phyloP scores from a whole-genome alignment of 2,113 vertebrate genomes.

The Heterochromis multidens region DNA sequence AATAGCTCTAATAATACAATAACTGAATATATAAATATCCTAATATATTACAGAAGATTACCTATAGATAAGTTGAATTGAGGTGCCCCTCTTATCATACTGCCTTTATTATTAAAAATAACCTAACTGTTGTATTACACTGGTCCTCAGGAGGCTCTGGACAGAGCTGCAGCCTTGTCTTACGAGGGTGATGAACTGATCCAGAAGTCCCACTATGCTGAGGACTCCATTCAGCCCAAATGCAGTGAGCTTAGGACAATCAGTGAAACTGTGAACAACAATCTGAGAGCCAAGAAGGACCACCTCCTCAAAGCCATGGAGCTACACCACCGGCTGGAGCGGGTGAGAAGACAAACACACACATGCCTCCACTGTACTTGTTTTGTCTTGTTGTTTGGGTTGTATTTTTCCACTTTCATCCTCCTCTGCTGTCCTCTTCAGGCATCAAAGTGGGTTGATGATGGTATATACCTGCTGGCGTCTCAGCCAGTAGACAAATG shows the following conservation, averaged over 20 bases:
- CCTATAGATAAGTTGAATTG: no score
- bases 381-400: not conserved
- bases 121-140: not conserved
- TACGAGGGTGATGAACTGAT: constrained; percentile 83
- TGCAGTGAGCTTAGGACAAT: constrained; percentile 84
- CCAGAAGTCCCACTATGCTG: constrained; percentile 87
- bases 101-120: no score
- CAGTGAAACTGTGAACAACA: constrained; percentile 69
- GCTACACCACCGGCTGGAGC: constrained; percentile 85
- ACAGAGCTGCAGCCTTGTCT: constrained; percentile 77
- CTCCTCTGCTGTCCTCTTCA: constrained; percentile 37
- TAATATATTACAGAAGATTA: no score
- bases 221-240: constrained; percentile 93
- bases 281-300: constrained; percentile 70
- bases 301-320: constrained; percentile 85
- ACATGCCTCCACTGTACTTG: not conserved
- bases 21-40: no score
- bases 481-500: constrained; percentile 95
- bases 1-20: no score
- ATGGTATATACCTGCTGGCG: constrained; percentile 94
- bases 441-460: constrained; percentile 92
- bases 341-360: constrained; percentile 69
- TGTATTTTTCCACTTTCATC: not conserved
- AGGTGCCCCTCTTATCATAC: no score
- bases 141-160: constrained; percentile 79